phyloP scores from a whole-genome alignment of 2,888 invertebrate genomes.

The Eledona agricola region DNA sequence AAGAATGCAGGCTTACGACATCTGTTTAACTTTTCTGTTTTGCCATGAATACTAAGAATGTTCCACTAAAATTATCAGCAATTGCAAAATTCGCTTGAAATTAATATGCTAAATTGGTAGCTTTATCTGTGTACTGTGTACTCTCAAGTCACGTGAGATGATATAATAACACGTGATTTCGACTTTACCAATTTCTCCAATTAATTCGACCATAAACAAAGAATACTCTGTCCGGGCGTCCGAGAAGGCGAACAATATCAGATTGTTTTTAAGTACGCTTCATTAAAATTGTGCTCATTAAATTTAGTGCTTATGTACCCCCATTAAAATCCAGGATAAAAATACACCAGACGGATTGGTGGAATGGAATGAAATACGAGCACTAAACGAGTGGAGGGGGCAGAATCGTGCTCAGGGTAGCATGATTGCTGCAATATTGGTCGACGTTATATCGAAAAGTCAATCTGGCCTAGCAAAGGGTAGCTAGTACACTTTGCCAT shows the following conservation, averaged over 20 bases:
- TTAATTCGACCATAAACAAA: no score
- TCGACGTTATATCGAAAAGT: conserved; percentile 55
- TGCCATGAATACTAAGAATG: conserved; percentile 20
- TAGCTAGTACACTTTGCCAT: conserved; percentile 59
- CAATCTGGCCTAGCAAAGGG: conserved; percentile 58
- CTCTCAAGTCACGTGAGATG: conserved; percentile 11
- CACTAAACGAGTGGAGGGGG: conserved; percentile 19
- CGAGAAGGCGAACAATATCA: conserved; percentile 14
- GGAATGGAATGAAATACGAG: conserved; percentile 30
- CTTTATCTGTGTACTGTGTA: conserved; percentile 20
- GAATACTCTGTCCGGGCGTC: no score
- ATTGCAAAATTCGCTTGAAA: no score
- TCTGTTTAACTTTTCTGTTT: conserved; percentile 19
- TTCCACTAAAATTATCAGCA: no score
- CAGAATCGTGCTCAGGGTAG: conserved; percentile 50
- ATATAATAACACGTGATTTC: conserved; percentile 10
- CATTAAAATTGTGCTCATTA: conserved; percentile 51
- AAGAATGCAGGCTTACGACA: conserved; percentile 29
- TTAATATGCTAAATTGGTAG: no score
- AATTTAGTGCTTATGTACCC: conserved; percentile 48
- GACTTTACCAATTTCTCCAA: no score
- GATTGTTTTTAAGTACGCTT: conserved; percentile 42
- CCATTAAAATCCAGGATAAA: conserved; percentile 34
- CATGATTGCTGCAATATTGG: conserved; percentile 61
- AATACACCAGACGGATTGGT: conserved; percentile 32